Conservation (phyloP, 2,113 vertebrate species). For the Mirounga angustirostris region DNA sequence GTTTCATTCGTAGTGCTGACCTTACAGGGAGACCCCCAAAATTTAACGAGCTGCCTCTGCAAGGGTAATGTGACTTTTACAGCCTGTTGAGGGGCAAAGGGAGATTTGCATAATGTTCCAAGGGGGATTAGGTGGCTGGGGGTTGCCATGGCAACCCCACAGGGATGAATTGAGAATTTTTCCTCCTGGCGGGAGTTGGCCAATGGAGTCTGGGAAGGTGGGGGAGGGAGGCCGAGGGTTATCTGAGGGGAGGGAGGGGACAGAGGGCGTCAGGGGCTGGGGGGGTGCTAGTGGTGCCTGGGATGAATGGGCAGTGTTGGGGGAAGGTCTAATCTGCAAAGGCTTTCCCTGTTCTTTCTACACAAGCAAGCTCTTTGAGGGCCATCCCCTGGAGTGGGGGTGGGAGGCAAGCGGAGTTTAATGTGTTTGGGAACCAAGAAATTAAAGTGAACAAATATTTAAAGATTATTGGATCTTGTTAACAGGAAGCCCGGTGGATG, state of each 20-base stretch:
- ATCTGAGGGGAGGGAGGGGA: constrained; percentile 44
- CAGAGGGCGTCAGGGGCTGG: not conserved
- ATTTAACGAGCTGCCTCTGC: constrained; percentile 92
- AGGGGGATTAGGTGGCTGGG: constrained; percentile 89
- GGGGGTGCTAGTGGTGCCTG: not conserved
- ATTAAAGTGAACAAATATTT: constrained; percentile 82
- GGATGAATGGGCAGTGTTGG: constrained; percentile 70
- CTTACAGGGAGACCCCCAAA: constrained; percentile 90
- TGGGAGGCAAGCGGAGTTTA: constrained; percentile 51
- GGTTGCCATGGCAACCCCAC: constrained; percentile 92
- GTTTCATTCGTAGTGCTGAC: constrained; percentile 90
- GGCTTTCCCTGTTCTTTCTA: rapidly evolving
- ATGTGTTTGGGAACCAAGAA: constrained; percentile 72
- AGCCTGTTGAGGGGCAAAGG: constrained; percentile 90
- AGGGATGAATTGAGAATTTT: constrained; percentile 88
- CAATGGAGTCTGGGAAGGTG: constrained; percentile 61
- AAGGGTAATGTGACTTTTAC: constrained; percentile 90
- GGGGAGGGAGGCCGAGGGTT: constrained; percentile 56
- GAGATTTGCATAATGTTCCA: constrained; percentile 94
- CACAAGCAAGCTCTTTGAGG: constrained; percentile 37
- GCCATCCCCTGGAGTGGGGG: not conserved
- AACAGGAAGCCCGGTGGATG: constrained; percentile 64
- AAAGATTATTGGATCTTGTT: constrained; percentile 68
- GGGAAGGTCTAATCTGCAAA: constrained; percentile 72
- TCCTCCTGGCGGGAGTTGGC: constrained; percentile 77